Conservation (phyloP, 2,797 vertebrate species). For the Mallotus villosus region DNA sequence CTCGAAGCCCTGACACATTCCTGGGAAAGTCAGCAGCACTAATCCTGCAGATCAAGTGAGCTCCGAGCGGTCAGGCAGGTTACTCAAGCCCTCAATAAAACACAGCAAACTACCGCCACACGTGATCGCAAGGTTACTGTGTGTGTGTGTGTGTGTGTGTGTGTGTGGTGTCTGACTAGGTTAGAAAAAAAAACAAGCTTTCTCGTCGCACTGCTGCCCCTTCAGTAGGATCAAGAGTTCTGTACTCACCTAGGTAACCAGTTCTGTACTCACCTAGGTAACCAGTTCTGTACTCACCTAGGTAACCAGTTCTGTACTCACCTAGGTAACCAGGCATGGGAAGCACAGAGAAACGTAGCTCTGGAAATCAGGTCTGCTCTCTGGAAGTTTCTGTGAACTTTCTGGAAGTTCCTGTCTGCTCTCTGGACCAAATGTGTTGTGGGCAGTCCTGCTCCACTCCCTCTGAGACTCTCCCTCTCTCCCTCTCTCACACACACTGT, state of each 20-base stretch:
- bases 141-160: neutral
- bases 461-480: conserved; percentile 45
- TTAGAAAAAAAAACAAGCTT: neutral
- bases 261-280: neutral
- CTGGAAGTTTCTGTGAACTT: neutral
- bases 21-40: conserved; percentile 27
- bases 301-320: conserved; percentile 45
- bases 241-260: conserved; percentile 57
- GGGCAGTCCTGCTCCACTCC: conserved; percentile 23
- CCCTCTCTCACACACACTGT: conserved; percentile 37
- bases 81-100: conserved; percentile 38
- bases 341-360: conserved; percentile 37
- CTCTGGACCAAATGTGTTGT: conserved; percentile 16
- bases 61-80: conserved; percentile 53
- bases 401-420: conserved; percentile 25
- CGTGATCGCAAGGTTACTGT: conserved; percentile 5
- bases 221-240: conserved; percentile 11
- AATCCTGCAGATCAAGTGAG: conserved; percentile 36
- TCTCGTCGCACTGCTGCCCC: neutral
- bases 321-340: conserved; percentile 46
- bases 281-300: neutral
- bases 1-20: conserved; percentile 13
- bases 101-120: conserved; percentile 4
- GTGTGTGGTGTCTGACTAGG: neutral
- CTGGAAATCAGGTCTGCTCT: conserved; percentile 5